Percentiles rank a stretch among this genome's conserved stretches.
Evolutionary conservation across 2,888 invertebrate genomes (phyloP).

Genomic region (Strigamia maritima): DNA sequence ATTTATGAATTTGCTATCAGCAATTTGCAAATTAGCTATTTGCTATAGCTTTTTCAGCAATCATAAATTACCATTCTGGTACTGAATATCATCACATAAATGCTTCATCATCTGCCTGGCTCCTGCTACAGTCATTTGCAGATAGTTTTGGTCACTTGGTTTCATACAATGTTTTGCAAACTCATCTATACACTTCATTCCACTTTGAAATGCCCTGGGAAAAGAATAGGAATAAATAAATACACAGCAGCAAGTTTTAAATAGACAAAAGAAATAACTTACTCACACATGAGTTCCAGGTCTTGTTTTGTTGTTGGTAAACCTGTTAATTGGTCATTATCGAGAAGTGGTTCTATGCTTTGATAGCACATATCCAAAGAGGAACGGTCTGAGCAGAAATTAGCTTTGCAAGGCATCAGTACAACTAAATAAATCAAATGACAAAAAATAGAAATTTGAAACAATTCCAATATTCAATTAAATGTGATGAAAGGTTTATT

Average conservation of each 20-base stretch:
- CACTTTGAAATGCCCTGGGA: constrained; percentile 2
- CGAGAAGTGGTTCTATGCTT: neutral
- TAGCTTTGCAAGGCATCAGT: neutral
- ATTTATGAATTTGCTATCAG: too few species aligned
- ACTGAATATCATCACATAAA: neutral
- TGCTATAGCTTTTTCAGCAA: neutral
- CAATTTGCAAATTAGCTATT: too few species aligned
- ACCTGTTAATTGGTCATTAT: neutral
- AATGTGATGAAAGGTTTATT: neutral
- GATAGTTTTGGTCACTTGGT: constrained; percentile 1
- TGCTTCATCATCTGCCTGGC: constrained; percentile 23
- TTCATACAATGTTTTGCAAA: constrained; percentile 18
- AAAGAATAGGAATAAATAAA: neutral
- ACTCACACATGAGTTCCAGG: neutral
- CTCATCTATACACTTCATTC: constrained; percentile 7
- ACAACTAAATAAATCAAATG: neutral
- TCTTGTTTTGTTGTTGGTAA: constrained; percentile 6
- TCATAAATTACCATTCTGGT: neutral
- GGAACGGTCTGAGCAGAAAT: constrained; percentile 1
- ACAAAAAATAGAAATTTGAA: neutral
- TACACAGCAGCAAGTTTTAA: neutral
- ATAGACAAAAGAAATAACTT: neutral
- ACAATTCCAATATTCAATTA: neutral
- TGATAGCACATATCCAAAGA: neutral
- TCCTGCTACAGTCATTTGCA: neutral